Evolutionary conservation across 2,113 vertebrate species (phyloP), one percentile per base, ranked within the genome.

Genomic region (Brachionichthys hirsutus): DNA sequence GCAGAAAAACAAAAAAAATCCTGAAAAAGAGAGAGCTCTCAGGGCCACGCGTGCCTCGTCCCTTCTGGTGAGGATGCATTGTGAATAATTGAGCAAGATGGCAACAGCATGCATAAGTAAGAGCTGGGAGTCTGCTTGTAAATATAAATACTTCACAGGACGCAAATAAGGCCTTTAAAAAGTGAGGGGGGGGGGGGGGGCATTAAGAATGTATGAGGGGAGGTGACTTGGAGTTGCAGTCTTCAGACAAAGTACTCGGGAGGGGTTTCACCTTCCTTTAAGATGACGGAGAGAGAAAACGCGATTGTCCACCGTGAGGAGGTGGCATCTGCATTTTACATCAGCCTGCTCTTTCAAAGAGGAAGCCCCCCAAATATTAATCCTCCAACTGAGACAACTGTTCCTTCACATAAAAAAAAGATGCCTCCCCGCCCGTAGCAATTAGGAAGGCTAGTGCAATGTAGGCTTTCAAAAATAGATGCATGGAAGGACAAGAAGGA

Each of bases 101-200:
- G 84, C 81, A 87, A 84, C 71, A 65, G 71, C 85, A 89, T 88
- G 76, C 83, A 88, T 85, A 86, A 89, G 84, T 87, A 85, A 90
- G 86, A 66, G 53, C 54, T 20, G n/a, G 70, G 73, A 74, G 77
- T 78, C 86, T 84, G 82, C 81, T 89, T 85, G 86, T 92, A 90
- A 90, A 89, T 87, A 90, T 84, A 90, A 89, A 91, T 90, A 88
- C 84, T 86, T 85, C 81, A 89, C 80, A 6, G 74, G 78, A 76
- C 79, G 73, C 79, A 89, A 87, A 88, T 82, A 88, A 71, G 81
- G 80, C 80, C 82, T 82, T 89, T 87, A 88, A 88, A 88, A 85
- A 12, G 77, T 67, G 66, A 82, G 83, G 66, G 7, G 22, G 58
- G 6, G 77, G 64, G 66, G 81, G 83, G 66, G 7, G 22, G 58